Conservation (phyloP, 2,888 invertebrate species). For the Dynastes maya region DNA sequence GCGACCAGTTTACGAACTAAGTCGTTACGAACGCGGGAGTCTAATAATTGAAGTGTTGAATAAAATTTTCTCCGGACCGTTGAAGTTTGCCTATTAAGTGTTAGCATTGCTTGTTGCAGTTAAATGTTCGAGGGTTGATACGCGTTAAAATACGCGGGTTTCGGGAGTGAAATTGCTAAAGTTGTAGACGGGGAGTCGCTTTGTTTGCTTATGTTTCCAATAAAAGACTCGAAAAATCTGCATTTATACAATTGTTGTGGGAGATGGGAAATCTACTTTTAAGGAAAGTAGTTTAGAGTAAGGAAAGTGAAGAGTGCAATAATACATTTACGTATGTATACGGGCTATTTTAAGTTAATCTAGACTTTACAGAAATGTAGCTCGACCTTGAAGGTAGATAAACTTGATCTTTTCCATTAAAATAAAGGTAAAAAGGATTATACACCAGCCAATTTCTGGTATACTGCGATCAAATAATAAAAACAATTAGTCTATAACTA, state of each 20-base stretch:
- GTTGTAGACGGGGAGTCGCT: slow-evolving; percentile 20
- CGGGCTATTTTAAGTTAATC: no score
- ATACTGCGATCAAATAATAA: no score
- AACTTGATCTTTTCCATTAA: no score
- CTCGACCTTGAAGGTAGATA: no score
- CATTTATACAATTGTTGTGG: slow-evolving; percentile 4
- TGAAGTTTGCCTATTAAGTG: slow-evolving; percentile 46
- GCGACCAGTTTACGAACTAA: slow-evolving; percentile 43
- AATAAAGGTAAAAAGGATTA: no score
- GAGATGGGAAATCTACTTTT: no score
- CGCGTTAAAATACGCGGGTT: slow-evolving; percentile 16
- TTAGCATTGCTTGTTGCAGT: slow-evolving; percentile 42
- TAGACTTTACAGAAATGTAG: no score
- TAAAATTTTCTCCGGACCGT: slow-evolving; percentile 45
- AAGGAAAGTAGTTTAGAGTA: no score
- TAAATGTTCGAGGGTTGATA: slow-evolving; percentile 22
- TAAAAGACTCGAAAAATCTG: not conserved
- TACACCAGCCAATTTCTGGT: no score
- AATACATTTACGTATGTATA: no score
- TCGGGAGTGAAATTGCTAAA: slow-evolving; percentile 13
- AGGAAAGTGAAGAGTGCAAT: no score
- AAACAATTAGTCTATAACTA: no score
- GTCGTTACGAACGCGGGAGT: slow-evolving; percentile 26
- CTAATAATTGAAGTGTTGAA: slow-evolving; percentile 46
- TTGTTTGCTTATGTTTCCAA: slow-evolving; percentile 9